These are phyloP conservation scores for Fulica atra DNA, from an alignment of 2,113 vertebrate genomes.

Conservation along the genomic window DNA sequence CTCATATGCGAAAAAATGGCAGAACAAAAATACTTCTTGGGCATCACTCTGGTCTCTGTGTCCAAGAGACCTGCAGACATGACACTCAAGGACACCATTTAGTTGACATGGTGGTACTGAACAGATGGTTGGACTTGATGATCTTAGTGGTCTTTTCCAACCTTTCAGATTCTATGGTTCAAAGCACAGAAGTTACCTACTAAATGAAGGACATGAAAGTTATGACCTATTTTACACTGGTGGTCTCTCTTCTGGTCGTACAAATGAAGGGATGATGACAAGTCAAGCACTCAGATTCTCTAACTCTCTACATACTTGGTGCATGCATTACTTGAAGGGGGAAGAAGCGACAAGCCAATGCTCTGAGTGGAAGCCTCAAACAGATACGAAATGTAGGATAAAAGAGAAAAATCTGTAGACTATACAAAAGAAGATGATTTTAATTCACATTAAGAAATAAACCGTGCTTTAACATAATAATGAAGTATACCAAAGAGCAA, in stretches of 20 bases:
- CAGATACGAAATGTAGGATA: not conserved
- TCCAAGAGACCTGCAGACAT: too few species aligned
- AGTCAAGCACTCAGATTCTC: not conserved
- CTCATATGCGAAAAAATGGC: rapidly evolving
- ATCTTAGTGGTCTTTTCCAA: too few species aligned
- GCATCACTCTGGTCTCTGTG: not conserved
- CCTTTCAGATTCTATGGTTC: not conserved
- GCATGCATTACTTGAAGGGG: not conserved
- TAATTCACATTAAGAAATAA: not conserved
- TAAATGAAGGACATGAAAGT: not conserved
- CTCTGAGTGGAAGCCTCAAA: not conserved
- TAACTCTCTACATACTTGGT: not conserved
- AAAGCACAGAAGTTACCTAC: not conserved
- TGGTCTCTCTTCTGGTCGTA: not conserved
- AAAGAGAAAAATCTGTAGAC: not conserved
- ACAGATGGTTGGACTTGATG: too few species aligned
- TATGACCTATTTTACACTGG: not conserved
- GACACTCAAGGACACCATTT: too few species aligned
- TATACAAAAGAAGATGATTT: not conserved
- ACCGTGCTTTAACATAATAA: rapidly evolving
- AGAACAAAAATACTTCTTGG: not conserved
- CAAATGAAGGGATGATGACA: not conserved
- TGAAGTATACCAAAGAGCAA: not conserved
- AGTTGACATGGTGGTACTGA: too few species aligned
- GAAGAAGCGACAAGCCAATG: not conserved